Evolutionary conservation across 2,888 invertebrate genomes (phyloP).

Genomic region (Drosophila longiperda): DNA sequence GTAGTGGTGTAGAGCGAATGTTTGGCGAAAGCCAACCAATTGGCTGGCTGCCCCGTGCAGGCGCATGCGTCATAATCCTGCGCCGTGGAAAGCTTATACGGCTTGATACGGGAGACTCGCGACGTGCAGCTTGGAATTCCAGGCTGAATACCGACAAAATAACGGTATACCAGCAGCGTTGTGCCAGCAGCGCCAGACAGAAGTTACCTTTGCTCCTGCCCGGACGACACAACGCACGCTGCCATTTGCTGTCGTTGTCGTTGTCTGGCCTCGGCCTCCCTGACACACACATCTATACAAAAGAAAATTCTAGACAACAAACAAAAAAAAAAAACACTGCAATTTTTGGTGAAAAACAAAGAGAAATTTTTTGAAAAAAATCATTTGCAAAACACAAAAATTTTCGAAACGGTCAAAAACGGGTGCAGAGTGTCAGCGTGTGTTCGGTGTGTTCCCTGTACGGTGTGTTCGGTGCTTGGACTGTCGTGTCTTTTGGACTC

Average conservation of each 20-base stretch:
- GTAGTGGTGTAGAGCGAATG: not conserved
- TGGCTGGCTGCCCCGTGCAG: constrained; percentile 55
- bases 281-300: constrained; percentile 23
- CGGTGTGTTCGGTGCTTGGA: constrained; percentile 24
- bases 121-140: constrained; percentile 69
- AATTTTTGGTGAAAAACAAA: constrained; percentile 15
- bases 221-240: constrained; percentile 85
- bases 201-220: constrained; percentile 86
- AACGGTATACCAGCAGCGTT: constrained; percentile 64
- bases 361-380: constrained; percentile 14
- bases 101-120: constrained; percentile 7
- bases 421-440: constrained; percentile 38
- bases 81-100: constrained; percentile 59
- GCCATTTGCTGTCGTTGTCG: constrained; percentile 72
- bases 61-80: constrained; percentile 72
- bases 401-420: constrained; percentile 12
- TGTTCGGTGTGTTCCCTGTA: constrained; percentile 9
- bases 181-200: constrained; percentile 82
- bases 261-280: constrained; percentile 80
- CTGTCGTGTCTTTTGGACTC: constrained; percentile 11
- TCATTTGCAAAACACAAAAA: constrained; percentile 6
- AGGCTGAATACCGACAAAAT: constrained; percentile 75
- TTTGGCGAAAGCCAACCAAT: constrained; percentile 55
- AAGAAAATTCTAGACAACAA: constrained; percentile 8
- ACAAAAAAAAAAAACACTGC: constrained; percentile 12